Conservation (phyloP, 2,113 vertebrate species). For the Madoqua kirkii region DNA sequence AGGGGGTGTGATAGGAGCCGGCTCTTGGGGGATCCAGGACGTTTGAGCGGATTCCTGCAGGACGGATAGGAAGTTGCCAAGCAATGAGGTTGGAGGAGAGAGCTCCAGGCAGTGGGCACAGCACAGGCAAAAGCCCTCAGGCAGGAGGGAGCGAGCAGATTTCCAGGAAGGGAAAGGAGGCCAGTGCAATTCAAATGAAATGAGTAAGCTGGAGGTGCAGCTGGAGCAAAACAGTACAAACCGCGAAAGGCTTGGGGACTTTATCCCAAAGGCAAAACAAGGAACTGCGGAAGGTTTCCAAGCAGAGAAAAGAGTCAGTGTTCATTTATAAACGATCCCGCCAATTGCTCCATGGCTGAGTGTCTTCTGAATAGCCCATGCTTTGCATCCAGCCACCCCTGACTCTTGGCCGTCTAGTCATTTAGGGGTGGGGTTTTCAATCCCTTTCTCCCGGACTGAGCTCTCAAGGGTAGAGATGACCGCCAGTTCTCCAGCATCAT, state of each 20-base stretch:
- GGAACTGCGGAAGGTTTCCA: neutral
- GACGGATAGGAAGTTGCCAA: neutral
- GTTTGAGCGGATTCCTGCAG: neutral
- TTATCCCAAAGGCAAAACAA: neutral
- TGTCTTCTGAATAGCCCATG: neutral
- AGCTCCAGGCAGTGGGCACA: neutral
- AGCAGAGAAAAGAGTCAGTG: neutral
- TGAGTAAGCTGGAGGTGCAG: neutral
- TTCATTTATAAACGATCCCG: neutral
- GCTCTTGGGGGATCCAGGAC: neutral
- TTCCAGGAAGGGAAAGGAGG: neutral
- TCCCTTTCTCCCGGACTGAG: neutral
- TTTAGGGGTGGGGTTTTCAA: neutral
- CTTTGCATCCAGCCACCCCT: neutral
- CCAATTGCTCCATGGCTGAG: neutral
- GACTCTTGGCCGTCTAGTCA: neutral
- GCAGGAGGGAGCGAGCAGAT: neutral
- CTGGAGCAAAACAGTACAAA: neutral
- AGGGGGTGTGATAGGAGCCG: neutral
- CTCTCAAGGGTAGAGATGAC: neutral
- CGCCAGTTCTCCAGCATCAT: neutral
- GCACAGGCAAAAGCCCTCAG: neutral
- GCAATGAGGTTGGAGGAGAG: neutral
- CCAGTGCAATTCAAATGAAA: neutral
- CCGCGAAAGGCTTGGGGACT: neutral